Conservation (phyloP, 2,113 vertebrate genomes). For the Crypturellus undulatus region DNA sequence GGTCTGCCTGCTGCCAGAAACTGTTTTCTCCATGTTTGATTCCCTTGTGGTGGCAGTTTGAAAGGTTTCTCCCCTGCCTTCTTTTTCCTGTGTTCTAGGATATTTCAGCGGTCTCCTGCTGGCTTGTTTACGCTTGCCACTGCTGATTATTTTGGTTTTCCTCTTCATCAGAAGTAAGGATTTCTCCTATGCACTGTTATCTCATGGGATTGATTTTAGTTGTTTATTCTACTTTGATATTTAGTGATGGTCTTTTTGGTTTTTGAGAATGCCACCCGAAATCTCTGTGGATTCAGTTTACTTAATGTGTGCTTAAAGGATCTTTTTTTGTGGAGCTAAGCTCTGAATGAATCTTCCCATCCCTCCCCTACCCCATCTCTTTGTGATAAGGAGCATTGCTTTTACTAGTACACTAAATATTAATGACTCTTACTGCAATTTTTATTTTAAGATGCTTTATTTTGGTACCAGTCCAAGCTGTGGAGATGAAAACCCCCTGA, state of each 20-base stretch:
- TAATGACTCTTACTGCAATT: constrained; percentile 52
- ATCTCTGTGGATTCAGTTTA: background rate
- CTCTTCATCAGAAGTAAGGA: background rate
- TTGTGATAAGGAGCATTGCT: constrained; percentile 17
- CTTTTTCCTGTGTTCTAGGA: background rate
- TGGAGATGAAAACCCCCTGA: constrained; percentile 60
- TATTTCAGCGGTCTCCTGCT: background rate
- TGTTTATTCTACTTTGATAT: background rate
- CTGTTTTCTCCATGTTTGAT: background rate
- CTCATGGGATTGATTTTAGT: background rate
- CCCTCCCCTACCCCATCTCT: background rate
- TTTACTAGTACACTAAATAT: constrained; percentile 74
- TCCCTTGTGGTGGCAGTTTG: background rate
- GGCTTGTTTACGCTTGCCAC: background rate
- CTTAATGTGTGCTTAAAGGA: constrained; percentile 23
- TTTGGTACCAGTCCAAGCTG: constrained; percentile 69
- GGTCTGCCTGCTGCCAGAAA: background rate
- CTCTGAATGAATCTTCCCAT: background rate
- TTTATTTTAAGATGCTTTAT: constrained; percentile 73
- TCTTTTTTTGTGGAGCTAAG: background rate
- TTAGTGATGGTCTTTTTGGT: background rate
- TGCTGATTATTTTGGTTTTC: background rate
- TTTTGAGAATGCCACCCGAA: background rate
- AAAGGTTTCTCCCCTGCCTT: background rate
- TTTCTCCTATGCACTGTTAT: background rate